Percentiles rank a stretch among this genome's conserved stretches.
Conservation (phyloP, 2,797 vertebrate genomes). For the Cephalopachus bancanus region DNA sequence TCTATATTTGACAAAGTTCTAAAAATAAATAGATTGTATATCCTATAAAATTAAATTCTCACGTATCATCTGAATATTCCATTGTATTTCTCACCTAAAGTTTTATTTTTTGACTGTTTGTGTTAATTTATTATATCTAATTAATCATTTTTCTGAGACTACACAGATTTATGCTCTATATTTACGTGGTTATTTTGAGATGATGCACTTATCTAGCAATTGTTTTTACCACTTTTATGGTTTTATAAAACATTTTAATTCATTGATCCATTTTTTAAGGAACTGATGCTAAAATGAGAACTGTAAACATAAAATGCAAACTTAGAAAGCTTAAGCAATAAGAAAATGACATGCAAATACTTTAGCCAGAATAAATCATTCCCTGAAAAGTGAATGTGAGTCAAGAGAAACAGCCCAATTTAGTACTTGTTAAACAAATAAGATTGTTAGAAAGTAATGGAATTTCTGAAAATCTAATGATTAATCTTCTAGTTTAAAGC, state of each 20-base stretch:
- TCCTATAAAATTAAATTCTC: constrained; percentile 20
- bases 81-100: neutral
- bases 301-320: constrained; percentile 36
- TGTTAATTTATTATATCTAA: neutral
- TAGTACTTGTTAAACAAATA: neutral
- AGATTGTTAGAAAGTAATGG: neutral
- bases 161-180: neutral
- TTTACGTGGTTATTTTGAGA: constrained; percentile 16
- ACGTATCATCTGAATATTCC: neutral
- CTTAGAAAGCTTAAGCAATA: neutral
- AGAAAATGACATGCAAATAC: neutral
- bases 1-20: neutral
- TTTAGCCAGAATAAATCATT: constrained; percentile 2
- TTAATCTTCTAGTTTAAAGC: neutral
- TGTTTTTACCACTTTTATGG: neutral
- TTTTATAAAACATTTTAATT: constrained; percentile 52
- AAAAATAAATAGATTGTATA: neutral
- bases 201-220: neutral
- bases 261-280: neutral
- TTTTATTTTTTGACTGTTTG: neutral
- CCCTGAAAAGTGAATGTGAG: neutral
- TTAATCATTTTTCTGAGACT: constrained; percentile 45
- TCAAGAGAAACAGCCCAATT: neutral
- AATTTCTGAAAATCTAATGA: constrained; percentile 33
- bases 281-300: constrained; percentile 10